Evolutionary conservation across 2,888 invertebrate genomes (phyloP), one percentile per base, ranked within the genome.

Genomic region (Campaea margaritaria): DNA sequence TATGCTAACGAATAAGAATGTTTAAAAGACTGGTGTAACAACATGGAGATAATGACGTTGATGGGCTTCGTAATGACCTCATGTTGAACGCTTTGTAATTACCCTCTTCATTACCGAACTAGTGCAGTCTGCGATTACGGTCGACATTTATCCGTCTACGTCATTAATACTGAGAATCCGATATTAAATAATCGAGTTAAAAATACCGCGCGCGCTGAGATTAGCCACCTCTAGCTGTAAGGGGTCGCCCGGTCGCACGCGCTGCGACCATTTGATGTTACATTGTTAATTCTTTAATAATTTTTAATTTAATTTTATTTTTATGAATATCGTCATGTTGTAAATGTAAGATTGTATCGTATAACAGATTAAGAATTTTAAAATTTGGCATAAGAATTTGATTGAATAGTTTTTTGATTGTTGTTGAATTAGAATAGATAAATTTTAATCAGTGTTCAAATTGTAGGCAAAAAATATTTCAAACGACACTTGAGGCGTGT

Each of bases 1-100:
- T 48, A 44, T 47, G 34, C 7, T 42, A 46, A 48, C 21, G 15
- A 15, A 11, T 54, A 62, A 15, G 38, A 63, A 57, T 53, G 55
- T 56, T 48, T 31, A 62, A 62, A 60, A 65, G 62, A 65, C 65
- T 68, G 68, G 31, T 31, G 57, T 54, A 43, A 44, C 50, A 60
- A 62, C 60, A 58, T 45, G 10, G 53, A 42, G 38, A 48, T 48
- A 16, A 36, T 48, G 34, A 38, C 49, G 34, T 44, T 41, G 42
- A 47, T 21, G 42, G 11, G 12, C n/a, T 16, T 31, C 39, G 34
- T 28, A 31, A 47, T 34, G 42, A 31, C 46, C 15, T 38, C 27
- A 9, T 16, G 38, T 44, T 58, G 11, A 39, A 14, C 39, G 14
- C 9, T 21, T 36, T 53, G 44, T 46, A 51, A 41, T 41, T 51